A percentile compares a stretch with the other conserved stretches of the same genome.
phyloP scores from a whole-genome alignment of 2,888 invertebrate species.

The Eucera pruinosa region DNA sequence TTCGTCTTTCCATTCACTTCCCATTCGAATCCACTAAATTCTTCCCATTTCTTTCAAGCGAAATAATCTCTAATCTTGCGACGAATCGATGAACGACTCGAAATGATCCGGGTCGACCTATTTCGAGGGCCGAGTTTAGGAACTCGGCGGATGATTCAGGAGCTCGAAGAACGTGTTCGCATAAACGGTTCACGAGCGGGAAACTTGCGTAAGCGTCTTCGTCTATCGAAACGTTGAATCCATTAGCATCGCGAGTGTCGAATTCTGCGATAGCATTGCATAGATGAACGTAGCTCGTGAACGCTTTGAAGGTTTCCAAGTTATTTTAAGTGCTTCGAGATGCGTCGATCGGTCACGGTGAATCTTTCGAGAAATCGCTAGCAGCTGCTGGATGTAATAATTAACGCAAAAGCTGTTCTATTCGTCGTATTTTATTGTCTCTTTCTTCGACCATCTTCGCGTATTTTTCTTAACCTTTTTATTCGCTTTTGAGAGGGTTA shows the following conservation, averaged over 20 bases:
- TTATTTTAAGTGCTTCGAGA: conserved; percentile 30
- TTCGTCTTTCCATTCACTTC: neutral
- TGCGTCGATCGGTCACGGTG: conserved; percentile 1
- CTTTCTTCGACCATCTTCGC: no score
- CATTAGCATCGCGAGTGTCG: conserved; percentile 20
- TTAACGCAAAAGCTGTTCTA: neutral
- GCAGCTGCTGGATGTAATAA: neutral
- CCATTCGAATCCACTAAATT: neutral
- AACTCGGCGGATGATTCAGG: conserved; percentile 22
- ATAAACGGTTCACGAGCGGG: conserved; percentile 31
- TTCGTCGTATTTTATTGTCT: neutral
- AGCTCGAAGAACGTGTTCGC: conserved; percentile 12
- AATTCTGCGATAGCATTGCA: conserved; percentile 17
- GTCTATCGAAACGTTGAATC: conserved; percentile 8
- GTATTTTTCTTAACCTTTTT: no score
- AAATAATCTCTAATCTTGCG: neutral
- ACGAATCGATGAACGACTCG: no score
- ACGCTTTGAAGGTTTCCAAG: conserved; percentile 12
- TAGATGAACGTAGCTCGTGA: neutral
- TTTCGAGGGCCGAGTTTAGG: neutral
- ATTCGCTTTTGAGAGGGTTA: no score
- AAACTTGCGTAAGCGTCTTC: conserved; percentile 26
- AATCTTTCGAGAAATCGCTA: neutral
- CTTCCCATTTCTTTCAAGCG: neutral
- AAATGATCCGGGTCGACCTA: neutral